Conservation (phyloP, 2,888 invertebrate species). For the Cecidostiba fungosa region DNA sequence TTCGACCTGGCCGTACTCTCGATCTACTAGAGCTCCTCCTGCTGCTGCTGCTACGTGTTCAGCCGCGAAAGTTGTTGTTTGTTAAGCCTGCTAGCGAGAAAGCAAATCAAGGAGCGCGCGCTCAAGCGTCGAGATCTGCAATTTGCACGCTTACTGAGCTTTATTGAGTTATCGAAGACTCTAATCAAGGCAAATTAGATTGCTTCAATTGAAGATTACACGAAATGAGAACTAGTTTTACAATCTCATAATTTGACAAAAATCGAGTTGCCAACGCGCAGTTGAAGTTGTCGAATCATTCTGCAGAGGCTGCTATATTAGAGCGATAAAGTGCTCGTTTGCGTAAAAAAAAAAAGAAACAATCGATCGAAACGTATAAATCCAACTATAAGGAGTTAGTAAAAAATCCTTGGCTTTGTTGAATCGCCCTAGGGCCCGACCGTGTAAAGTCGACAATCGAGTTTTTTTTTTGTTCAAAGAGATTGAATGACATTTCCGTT, state of each 20-base stretch:
- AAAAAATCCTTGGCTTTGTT: background rate
- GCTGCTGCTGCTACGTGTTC: background rate
- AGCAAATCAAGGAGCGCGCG: background rate
- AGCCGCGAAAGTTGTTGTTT: slow-evolving; percentile 16
- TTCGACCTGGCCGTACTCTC: background rate
- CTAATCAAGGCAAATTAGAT: background rate
- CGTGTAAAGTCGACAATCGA: slow-evolving; percentile 34
- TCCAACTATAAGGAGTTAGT: slow-evolving; percentile 3
- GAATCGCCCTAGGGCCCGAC: background rate
- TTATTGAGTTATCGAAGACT: background rate
- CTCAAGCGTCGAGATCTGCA: background rate
- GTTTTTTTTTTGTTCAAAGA: background rate
- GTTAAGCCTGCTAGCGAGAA: background rate
- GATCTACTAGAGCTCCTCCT: background rate
- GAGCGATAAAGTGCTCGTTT: no score
- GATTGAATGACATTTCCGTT: slow-evolving; percentile 18
- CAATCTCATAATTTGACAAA: no score
- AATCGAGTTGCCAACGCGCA: no score
- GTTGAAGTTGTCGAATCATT: no score
- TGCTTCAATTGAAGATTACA: background rate
- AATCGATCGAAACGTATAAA: background rate
- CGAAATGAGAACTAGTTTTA: no score
- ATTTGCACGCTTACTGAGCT: slow-evolving; percentile 12
- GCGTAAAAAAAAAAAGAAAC: no score
- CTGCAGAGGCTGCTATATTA: no score